phyloP scores from a whole-genome alignment of 2,888 invertebrate species.

The Diarsia rubi region DNA sequence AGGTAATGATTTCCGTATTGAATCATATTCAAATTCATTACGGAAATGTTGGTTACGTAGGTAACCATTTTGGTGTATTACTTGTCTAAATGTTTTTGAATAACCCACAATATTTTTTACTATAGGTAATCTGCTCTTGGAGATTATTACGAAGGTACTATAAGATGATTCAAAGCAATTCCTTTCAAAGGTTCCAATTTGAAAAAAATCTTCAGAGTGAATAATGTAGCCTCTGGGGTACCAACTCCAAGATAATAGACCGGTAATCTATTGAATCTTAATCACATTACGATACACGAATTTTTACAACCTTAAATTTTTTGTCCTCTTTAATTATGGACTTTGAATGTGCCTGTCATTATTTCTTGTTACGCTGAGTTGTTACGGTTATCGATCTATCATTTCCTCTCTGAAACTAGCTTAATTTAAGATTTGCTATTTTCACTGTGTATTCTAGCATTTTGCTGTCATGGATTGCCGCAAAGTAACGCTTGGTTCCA shows the following conservation, averaged over 20 bases:
- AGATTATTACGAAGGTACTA: no score
- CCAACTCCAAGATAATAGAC: background rate
- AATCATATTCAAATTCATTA: background rate
- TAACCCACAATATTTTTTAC: background rate
- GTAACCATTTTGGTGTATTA: background rate
- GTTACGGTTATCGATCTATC: background rate
- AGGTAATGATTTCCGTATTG: background rate
- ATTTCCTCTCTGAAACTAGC: no score
- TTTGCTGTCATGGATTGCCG: background rate
- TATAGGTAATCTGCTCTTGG: background rate
- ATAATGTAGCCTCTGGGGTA: background rate
- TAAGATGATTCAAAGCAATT: background rate
- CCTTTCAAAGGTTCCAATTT: background rate
- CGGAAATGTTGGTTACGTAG: background rate
- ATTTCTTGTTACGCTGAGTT: slow-evolving; percentile 6
- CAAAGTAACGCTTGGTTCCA: background rate
- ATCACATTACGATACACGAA: slow-evolving; percentile 25
- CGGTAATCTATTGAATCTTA: slow-evolving; percentile 22
- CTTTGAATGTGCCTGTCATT: slow-evolving; percentile 12
- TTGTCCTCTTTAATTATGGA: background rate
- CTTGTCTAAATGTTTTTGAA: background rate
- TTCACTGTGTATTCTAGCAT: background rate
- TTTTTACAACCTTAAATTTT: slow-evolving; percentile 26
- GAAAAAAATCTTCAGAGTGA: background rate
- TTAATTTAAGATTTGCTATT: background rate